Conservation (phyloP, 2,888 invertebrate species). For the Ormyrus labotus region DNA sequence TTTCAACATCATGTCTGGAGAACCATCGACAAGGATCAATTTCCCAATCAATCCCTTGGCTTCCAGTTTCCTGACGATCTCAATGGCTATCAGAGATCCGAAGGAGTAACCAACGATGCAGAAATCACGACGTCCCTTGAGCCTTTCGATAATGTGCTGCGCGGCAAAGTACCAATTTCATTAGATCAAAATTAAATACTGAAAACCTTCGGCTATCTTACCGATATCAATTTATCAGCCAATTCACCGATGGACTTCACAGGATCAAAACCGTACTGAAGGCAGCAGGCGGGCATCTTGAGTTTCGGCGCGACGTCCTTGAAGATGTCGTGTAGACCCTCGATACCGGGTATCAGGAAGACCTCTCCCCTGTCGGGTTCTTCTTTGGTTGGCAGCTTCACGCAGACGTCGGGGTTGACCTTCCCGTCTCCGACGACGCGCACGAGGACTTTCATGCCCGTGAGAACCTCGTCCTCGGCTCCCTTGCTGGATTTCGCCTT, state of each 20-base stretch:
- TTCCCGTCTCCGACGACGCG: conserved; percentile 57
- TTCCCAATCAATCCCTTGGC: conserved; percentile 81
- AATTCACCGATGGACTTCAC: conserved; percentile 76
- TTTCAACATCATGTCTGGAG: conserved; percentile 83
- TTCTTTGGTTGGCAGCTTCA: conserved; percentile 62
- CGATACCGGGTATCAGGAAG: conserved; percentile 73
- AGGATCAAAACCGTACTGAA: conserved; percentile 70
- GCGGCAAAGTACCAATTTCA: too few species aligned
- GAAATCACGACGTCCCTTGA: conserved; percentile 76
- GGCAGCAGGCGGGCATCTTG: conserved; percentile 66
- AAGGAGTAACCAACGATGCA: conserved; percentile 92
- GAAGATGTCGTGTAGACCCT: conserved; percentile 71
- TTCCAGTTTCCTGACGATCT: conserved; percentile 86
- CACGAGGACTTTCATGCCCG: conserved; percentile 64
- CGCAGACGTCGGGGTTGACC: conserved; percentile 58
- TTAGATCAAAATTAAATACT: conserved; percentile 33
- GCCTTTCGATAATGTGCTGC: conserved; percentile 79
- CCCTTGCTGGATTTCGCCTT: not conserved
- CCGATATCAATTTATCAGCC: conserved; percentile 78
- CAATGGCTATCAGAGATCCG: conserved; percentile 87
- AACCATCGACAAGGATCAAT: conserved; percentile 88
- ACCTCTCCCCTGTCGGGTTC: conserved; percentile 55
- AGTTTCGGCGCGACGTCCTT: conserved; percentile 67
- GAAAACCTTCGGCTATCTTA: conserved; percentile 62
- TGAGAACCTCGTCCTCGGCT: conserved; percentile 49